Conservation (phyloP, 2,797 vertebrate genomes). For the Phataginus tetradactyla region DNA sequence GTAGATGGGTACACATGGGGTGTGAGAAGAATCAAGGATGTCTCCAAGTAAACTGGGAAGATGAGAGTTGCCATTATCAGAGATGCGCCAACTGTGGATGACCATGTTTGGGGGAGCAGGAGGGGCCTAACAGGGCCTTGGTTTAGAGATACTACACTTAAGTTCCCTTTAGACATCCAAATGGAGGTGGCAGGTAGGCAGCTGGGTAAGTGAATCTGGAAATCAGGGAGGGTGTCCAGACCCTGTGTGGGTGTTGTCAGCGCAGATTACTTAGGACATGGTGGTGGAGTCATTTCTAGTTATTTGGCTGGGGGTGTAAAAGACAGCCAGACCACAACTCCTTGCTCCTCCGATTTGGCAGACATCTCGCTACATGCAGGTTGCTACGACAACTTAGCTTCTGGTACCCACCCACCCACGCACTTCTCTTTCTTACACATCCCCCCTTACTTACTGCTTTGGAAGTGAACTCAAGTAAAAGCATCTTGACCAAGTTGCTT, state of each 20-base stretch:
- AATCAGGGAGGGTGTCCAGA: not conserved
- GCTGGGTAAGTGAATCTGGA: not conserved
- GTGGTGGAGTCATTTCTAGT: not conserved
- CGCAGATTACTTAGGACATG: not conserved
- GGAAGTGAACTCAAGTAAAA: not conserved
- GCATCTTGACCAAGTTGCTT: not conserved
- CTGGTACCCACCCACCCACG: not conserved
- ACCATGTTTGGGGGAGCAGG: not conserved
- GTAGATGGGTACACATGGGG: not conserved
- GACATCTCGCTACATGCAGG: fast-evolving
- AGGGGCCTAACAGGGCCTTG: not conserved
- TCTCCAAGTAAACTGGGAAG: not conserved
- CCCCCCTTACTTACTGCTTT: not conserved
- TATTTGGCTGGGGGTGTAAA: not conserved
- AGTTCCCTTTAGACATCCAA: not conserved
- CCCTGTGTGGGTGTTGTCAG: fast-evolving
- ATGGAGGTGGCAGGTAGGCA: not conserved
- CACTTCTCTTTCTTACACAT: too few species aligned
- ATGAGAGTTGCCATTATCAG: not conserved
- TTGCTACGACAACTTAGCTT: not conserved
- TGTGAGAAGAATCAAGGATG: not conserved
- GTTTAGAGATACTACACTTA: not conserved
- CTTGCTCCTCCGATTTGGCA: not conserved
- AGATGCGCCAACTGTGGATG: fast-evolving
- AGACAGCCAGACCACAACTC: not conserved